Percentiles rank a stretch among this genome's conserved stretches.
Evolutionary conservation across 2,888 invertebrate genomes (phyloP).

Genomic region (Euphydryas editha): DNA sequence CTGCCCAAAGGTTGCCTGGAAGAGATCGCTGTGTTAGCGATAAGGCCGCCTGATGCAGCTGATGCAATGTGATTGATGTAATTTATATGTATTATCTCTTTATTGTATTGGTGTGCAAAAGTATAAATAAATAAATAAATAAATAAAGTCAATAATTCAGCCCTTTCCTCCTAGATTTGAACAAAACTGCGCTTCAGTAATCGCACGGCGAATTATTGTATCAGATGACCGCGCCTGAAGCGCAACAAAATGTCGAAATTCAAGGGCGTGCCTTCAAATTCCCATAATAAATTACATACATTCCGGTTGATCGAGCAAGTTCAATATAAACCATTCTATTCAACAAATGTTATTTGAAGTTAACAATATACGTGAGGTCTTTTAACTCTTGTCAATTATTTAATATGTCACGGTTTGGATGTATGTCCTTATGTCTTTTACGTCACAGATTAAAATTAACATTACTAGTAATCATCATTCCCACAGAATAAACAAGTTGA

Average conservation of each 20-base stretch:
- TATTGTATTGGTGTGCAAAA: too few relatives aligned
- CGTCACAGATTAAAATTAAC: not conserved
- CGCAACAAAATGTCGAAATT: conserved; percentile 23
- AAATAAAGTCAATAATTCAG: too few relatives aligned
- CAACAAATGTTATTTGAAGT: not conserved
- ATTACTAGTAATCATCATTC: not conserved
- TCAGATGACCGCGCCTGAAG: not conserved
- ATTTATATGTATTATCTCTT: too few relatives aligned
- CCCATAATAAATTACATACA: conserved; percentile 36
- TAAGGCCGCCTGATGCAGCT: too few relatives aligned
- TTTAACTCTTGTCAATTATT: not conserved
- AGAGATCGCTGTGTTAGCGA: too few relatives aligned
- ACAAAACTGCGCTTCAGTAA: too few relatives aligned
- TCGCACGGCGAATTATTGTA: too few relatives aligned
- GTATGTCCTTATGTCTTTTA: not conserved
- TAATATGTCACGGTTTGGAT: conserved; percentile 3
- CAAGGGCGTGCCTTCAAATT: conserved; percentile 40
- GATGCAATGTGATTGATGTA: too few relatives aligned
- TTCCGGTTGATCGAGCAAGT: conserved; percentile 30
- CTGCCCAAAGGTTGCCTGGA: too few relatives aligned
- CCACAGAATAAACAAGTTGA: too few relatives aligned
- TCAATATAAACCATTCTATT: conserved; percentile 20
- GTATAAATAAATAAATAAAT: too few relatives aligned
- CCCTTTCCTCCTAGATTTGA: too few relatives aligned
- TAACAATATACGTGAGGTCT: not conserved